Base-by-base conservation (phyloP, 2,888 invertebrate genomes). In the Xylota segnis region DNA sequence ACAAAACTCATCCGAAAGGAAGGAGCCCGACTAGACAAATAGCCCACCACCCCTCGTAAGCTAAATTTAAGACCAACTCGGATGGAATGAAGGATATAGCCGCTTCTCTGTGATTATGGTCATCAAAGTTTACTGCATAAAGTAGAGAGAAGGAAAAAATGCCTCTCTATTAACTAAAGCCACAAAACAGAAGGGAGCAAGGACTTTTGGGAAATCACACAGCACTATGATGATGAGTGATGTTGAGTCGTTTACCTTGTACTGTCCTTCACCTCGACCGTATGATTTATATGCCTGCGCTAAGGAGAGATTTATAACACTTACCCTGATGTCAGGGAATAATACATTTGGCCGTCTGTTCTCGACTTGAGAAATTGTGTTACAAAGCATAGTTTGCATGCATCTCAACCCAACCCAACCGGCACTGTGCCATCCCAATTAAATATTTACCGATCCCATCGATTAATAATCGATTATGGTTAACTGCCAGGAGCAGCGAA, bases 381-480 rank as follows among this genome's bases (percentile, higher is more conserved):
- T 56, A 32, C 56, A 56, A 34, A 10, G 29, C 14, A 34, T 4
- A 16, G 7, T 32, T 9, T 34, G 58, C 18, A 16, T 32, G 10
- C 16, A 4, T 32, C 5, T 14, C 4, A 4, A 23, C 23, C 23
- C 2, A 23, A n/a, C n/a, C n/a, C 10, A 4, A 9, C 10, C 27
- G 10, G 27, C 52, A 40, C 40, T 27, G 29, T n/a, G 52, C 18
- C 37, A 50, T n/a, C 27, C 27, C 29, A 40, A 54, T 29, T 29
- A 54, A 54, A 54, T 68, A 68, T 68, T 68, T 52, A 54, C 54
- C 40, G 40, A 68, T 29, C 40, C 54, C 29, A 54, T 68, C 68
- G 68, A 68, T 68, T 68, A 54, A 43, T 68, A 68, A 68, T 68
- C 68, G 54, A 29, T 68, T 68, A 54, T 40, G 27, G 54, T 37